Evolutionary conservation across 2,113 vertebrate species (phyloP), one percentile per base, ranked within the genome.

Genomic region (Peromyscus maniculatus): DNA sequence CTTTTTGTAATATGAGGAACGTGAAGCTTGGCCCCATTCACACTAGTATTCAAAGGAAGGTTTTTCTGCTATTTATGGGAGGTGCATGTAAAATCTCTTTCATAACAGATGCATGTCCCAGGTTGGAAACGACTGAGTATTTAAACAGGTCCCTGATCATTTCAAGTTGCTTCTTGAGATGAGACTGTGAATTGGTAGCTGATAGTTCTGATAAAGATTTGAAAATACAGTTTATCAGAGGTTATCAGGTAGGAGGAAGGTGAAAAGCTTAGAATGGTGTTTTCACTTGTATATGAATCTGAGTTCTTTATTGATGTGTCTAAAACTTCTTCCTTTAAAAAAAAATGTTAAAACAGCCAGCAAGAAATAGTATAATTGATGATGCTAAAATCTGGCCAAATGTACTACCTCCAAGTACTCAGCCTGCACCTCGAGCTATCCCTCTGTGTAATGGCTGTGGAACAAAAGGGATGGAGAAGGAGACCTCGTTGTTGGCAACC

Each of bases 371-470:
- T 96, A 92, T 98, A 80, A 96, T 98, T 71, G 99, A 99, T 97
- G 98, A 98, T 49, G 98, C 99, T 98, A 99, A 99, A 98, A 98
- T 99, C 55, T 99, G 99, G 99, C 99, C 99, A 95, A 99, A 99
- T 98, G 98, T 99, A 97, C 99, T 99, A 96, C 99, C 99, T 97
- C 99, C 99, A 77, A 98, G 96, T 95, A 96, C 99, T 79, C 99
- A 99, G 78, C 98, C 99, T 67, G 98, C 98, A 93, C 98, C 99
- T 83, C 91, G 99, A 82, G 98, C 99, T 59, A 95, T 99, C 93
- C 99, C 99, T 31, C 92, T 99, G 95, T 99, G 99, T 98, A 99
- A 99, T 95, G 99, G 99, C 98, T 99, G 99, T 97, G 99, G 99
- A 97, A 99, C 98, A 95, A 98, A 99, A 97, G 99, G 99, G 97